These are phyloP conservation scores for Aphaenogaster floridana DNA, from an alignment of 1,140 invertebrate species.

Conservation along the genomic window DNA sequence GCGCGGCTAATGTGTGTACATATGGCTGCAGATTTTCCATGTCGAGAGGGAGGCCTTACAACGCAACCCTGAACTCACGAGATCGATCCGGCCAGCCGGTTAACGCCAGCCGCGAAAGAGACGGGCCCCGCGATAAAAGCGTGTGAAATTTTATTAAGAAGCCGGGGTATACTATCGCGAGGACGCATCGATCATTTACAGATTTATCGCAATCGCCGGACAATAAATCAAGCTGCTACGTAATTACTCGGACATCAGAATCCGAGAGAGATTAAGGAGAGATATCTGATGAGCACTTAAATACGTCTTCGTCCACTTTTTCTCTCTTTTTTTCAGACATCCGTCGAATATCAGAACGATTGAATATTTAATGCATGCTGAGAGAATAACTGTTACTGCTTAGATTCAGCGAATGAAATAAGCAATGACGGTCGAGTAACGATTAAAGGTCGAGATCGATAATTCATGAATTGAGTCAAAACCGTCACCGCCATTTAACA, in stretches of 20 bases:
- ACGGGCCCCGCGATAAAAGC: constrained; percentile 2
- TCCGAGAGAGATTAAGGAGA: neutral
- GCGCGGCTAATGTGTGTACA: neutral
- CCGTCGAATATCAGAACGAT: neutral
- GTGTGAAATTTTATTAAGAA: constrained; percentile 48
- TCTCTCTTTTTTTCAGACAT: neutral
- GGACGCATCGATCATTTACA: neutral
- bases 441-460: constrained; percentile 30
- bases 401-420: neutral
- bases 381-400: neutral
- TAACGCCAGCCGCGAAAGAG: neutral
- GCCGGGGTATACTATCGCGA: neutral
- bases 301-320: neutral
- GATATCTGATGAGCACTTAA: neutral
- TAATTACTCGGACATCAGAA: constrained; percentile 12
- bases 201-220: constrained; percentile 27
- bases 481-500: neutral
- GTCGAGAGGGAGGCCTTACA: constrained; percentile 15
- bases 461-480: neutral
- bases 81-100: constrained; percentile 37
- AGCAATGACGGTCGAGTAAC: constrained; percentile 27
- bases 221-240: constrained; percentile 22
- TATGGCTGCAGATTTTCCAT: constrained; percentile 28
- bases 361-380: neutral
- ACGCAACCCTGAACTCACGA: constrained; percentile 38